phyloP scores from a whole-genome alignment of 2,797 vertebrate species.

The Chromobotia macracanthus region DNA sequence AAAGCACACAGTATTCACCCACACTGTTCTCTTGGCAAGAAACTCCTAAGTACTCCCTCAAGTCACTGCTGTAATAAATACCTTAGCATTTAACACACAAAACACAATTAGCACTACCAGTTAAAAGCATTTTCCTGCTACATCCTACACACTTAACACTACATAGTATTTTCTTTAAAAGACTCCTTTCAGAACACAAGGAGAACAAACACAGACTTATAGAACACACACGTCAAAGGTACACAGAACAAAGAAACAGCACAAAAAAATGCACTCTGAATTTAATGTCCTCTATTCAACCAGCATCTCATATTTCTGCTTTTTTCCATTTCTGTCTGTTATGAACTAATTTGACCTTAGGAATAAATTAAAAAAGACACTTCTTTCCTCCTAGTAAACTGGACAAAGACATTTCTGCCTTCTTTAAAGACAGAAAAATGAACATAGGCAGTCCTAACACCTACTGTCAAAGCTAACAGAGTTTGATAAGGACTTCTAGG shows the following conservation, averaged over 20 bases:
- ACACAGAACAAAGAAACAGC: neutral
- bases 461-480: neutral
- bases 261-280: neutral
- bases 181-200: neutral
- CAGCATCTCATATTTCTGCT: neutral
- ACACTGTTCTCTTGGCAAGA: conserved; percentile 3
- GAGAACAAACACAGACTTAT: neutral
- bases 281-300: neutral
- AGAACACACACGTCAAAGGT: neutral
- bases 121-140: conserved; percentile 23
- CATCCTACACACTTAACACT: neutral
- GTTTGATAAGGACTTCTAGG: neutral
- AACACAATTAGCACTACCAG: conserved; percentile 17
- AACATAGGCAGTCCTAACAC: neutral
- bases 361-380: neutral
- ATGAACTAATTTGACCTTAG: neutral
- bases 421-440: neutral
- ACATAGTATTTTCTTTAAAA: neutral
- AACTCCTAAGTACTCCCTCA: neutral
- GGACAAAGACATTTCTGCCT: no score
- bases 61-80: conserved; percentile 14
- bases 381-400: neutral
- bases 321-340: neutral
- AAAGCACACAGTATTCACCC: neutral
- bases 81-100: conserved; percentile 1